Conservation (phyloP, 2,113 vertebrate species). For the Chauna torquata region DNA sequence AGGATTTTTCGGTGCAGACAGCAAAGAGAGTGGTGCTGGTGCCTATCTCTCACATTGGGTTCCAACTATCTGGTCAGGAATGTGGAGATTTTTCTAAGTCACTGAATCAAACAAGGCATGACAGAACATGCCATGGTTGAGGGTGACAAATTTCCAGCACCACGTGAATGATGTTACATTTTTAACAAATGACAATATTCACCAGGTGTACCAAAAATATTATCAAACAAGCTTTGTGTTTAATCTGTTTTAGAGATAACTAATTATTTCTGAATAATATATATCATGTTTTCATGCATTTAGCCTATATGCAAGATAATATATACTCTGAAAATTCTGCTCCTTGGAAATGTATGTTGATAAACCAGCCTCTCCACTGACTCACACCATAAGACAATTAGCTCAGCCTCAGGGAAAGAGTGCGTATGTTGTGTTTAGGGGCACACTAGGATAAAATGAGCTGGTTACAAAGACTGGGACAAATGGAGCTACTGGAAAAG, state of each 20-base stretch:
- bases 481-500: not conserved
- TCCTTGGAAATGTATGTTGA: not conserved
- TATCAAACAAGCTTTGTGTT: not conserved
- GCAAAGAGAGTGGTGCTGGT: not conserved
- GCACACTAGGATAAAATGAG: not conserved
- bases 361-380: not conserved
- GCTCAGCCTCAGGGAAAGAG: not conserved
- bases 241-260: not conserved
- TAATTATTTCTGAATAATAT: not conserved
- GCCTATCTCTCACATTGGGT: not conserved
- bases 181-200: not conserved
- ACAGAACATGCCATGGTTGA: not conserved
- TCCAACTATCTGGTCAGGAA: not conserved
- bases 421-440: not conserved
- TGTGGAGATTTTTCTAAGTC: not conserved
- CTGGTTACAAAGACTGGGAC: rapidly evolving
- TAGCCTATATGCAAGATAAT: not conserved
- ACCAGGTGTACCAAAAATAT: not conserved
- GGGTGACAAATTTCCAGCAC: not conserved
- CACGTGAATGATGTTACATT: not conserved
- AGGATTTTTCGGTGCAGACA: not conserved
- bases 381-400: not conserved
- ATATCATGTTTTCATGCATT: not conserved
- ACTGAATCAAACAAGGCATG: not conserved
- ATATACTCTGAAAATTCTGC: not conserved